Base-by-base conservation (phyloP, 2,797 vertebrate species). In the Cheirogaleus major region DNA sequence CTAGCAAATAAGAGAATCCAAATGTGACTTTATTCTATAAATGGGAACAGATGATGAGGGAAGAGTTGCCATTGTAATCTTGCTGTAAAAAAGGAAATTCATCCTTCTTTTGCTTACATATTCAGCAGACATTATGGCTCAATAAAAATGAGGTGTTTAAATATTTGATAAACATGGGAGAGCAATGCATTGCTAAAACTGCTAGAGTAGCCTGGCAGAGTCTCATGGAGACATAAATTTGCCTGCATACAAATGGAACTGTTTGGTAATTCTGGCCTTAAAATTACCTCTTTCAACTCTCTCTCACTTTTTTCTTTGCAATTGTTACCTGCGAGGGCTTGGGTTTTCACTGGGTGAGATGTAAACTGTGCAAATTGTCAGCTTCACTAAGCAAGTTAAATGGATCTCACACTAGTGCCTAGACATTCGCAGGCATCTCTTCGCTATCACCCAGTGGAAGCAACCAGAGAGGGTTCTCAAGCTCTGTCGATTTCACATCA, bases 161-260 rank as follows among this genome's bases (percentile, higher is more conserved):
- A 97, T 98, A 98, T 98, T 97, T 97, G 95, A 86, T 97, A 78
- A 70, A 92, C 94, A 91, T 30, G 78, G 78, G 79, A 55, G 91
- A 88, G 59, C 93, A 96, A 65, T 80, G 94, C 85, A 84, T 6
- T 70, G 50, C 95, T 96, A 82, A 59, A 96, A 96, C 72, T 95
- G 70, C 84, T 96, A 14, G 57, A 96, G 69, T 50, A 87, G 52
- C 41, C 43, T 65, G 72, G 92, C 97, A 52, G 93, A 69, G 63
- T 96, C 97, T 96, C 86, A 81, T 72, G 63, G 93, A 86, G 38
- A 87, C 93, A 82, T 93, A 96, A 91, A 98, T 57, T 96, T 96
- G 94, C 95, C 61, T 93, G 83, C 85, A 73, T 75, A 97, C 75
- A 97, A 96, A 96, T 70, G 88, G 63, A 95, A 45, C 88, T 94